Percentiles rank a stretch among this genome's conserved stretches.
These are phyloP conservation scores for Cyrtodaria siliqua DNA, from an alignment of 2,888 invertebrate genomes.

Conservation along the genomic window DNA sequence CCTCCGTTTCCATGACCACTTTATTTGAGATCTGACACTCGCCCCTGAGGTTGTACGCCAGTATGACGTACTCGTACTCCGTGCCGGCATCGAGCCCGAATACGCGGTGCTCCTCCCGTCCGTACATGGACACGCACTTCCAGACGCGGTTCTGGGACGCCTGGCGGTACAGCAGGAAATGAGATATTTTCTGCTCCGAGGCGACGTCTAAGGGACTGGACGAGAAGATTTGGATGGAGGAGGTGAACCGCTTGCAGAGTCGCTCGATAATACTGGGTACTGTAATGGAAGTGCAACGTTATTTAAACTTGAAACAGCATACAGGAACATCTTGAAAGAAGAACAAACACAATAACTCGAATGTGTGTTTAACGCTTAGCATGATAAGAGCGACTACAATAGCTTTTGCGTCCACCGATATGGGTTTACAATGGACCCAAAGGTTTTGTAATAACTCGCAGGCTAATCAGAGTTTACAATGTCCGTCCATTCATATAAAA, in stretches of 20 bases:
- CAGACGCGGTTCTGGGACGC: slow-evolving; percentile 76
- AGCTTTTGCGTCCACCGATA: too few relatives aligned
- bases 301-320: too few relatives aligned
- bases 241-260: slow-evolving; percentile 78
- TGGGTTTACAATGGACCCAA: too few relatives aligned
- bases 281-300: slow-evolving; percentile 70
- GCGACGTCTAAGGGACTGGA: slow-evolving; percentile 80
- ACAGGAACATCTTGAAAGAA: too few relatives aligned
- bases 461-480: too few relatives aligned
- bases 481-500: too few relatives aligned
- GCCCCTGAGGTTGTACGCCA: slow-evolving; percentile 80
- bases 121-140: slow-evolving; percentile 79
- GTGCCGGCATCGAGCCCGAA: slow-evolving; percentile 80
- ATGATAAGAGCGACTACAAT: too few relatives aligned
- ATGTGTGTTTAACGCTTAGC: too few relatives aligned
- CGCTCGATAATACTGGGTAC: slow-evolving; percentile 79
- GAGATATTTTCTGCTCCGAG: slow-evolving; percentile 74
- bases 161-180: slow-evolving; percentile 81
- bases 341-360: too few relatives aligned
- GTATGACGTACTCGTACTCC: slow-evolving; percentile 81
- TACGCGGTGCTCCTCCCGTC: slow-evolving; percentile 80
- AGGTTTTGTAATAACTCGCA: too few relatives aligned
- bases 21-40: slow-evolving; percentile 83
- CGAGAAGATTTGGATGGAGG: slow-evolving; percentile 81
- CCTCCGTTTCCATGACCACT: slow-evolving; percentile 75